Percentiles rank a stretch among this genome's conserved stretches.
Conservation (phyloP, 2,113 vertebrate species). For the Symphodus melops region DNA sequence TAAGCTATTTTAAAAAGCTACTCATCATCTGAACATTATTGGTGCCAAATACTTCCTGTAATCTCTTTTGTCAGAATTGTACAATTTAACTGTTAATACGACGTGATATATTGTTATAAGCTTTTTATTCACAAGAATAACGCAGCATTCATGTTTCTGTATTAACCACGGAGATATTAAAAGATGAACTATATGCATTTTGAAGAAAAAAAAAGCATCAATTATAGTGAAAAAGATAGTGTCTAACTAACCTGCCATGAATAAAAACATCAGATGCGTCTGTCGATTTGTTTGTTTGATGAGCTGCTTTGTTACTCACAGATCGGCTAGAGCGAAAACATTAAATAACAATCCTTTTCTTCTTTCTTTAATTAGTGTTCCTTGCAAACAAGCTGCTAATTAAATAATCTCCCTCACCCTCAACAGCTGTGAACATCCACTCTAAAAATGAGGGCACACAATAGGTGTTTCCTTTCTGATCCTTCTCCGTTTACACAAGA, state of each 20-base stretch:
- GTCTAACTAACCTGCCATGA: conserved; percentile 59
- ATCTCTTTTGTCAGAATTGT: conserved; percentile 51
- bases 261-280: conserved; percentile 46
- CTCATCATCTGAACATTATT: conserved; percentile 27
- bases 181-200: conserved; percentile 29
- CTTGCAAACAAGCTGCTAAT: conserved; percentile 48
- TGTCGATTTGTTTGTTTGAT: conserved; percentile 27
- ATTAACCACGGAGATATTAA: conserved; percentile 50
- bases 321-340: conserved; percentile 46
- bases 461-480: conserved; percentile 44
- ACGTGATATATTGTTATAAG: conserved; percentile 43
- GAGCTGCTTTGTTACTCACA: conserved; percentile 28
- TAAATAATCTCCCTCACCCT: conserved; percentile 25
- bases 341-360: conserved; percentile 4
- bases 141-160: conserved; percentile 38
- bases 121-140: conserved; percentile 46
- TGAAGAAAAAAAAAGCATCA: conserved; percentile 21
- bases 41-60: conserved; percentile 59
- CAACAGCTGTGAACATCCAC: conserved; percentile 28
- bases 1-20: conserved; percentile 36
- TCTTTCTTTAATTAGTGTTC: conserved; percentile 51
- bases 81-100: conserved; percentile 37
- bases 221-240: conserved; percentile 45
- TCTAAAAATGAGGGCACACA: conserved; percentile 22
- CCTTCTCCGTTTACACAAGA: conserved; percentile 28